phyloP scores from a whole-genome alignment of 2,888 invertebrate species.

The Lithophane leautieri region DNA sequence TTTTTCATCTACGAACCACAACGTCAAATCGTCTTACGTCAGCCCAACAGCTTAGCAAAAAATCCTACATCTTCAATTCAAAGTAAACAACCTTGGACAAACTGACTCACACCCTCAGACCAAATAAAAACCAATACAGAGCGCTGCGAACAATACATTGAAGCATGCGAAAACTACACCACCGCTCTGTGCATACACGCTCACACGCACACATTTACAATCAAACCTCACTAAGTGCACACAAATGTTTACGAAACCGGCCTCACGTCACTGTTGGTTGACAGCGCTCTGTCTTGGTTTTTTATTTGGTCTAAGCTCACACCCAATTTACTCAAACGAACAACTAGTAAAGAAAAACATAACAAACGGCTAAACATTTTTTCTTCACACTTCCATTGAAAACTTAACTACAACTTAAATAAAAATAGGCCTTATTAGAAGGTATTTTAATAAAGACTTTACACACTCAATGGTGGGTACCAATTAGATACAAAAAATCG shows the following conservation, averaged over 20 bases:
- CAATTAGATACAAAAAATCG: conserved; percentile 63
- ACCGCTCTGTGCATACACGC: too few species aligned
- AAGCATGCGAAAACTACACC: too few species aligned
- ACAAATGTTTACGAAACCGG: too few species aligned
- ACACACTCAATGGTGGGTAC: conserved; percentile 31
- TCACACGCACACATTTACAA: too few species aligned
- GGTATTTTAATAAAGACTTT: conserved; percentile 56
- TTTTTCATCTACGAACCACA: not conserved
- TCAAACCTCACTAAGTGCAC: too few species aligned
- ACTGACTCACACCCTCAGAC: not conserved
- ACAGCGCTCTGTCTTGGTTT: too few species aligned
- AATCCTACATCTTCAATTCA: conserved; percentile 3
- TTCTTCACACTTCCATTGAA: conserved; percentile 33
- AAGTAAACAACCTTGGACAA: not conserved
- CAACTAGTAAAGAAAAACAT: conserved; percentile 18
- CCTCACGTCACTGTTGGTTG: too few species aligned
- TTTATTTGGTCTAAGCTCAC: too few species aligned
- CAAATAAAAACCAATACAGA: too few species aligned
- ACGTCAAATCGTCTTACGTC: too few species aligned
- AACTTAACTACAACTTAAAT: conserved; percentile 13
- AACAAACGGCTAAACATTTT: not conserved
- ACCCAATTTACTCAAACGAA: conserved; percentile 35
- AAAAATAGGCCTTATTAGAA: conserved; percentile 52
- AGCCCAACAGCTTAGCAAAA: not conserved
- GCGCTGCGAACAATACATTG: too few species aligned